Conservation (phyloP, 2,113 vertebrate genomes). For the Crypturellus undulatus region DNA sequence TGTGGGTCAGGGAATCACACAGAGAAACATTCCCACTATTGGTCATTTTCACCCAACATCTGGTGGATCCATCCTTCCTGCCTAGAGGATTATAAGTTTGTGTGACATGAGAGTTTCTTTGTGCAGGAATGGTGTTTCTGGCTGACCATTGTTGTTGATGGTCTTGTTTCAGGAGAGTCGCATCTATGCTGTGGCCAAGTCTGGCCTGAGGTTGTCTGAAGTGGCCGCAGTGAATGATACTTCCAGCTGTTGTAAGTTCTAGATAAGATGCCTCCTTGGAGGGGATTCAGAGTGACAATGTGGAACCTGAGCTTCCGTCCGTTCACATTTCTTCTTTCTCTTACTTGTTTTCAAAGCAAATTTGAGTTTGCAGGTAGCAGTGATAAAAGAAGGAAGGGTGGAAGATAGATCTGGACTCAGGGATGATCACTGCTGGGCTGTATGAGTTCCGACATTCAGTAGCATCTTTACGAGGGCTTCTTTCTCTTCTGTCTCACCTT, state of each 20-base stretch:
- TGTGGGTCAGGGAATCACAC: not conserved
- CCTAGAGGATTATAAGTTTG: not conserved
- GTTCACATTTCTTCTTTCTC: not conserved
- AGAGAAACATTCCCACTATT: not conserved
- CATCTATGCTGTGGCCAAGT: conserved; percentile 90
- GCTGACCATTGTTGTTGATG: not conserved
- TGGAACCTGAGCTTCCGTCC: not conserved
- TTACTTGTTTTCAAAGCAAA: conserved; percentile 26
- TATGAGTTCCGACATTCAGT: not conserved
- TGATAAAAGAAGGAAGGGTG: not conserved
- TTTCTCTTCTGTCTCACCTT: not conserved
- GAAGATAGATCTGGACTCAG: not conserved
- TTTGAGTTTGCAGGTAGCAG: not conserved
- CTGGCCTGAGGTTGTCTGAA: conserved; percentile 90
- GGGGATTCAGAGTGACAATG: not conserved
- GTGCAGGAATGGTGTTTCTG: not conserved
- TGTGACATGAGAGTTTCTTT: not conserved
- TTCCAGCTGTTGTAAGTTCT: conserved; percentile 80
- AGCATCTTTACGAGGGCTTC: not conserved
- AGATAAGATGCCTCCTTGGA: not conserved
- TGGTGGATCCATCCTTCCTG: not conserved
- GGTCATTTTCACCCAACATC: not conserved
- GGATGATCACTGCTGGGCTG: not conserved
- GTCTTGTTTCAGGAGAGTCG: conserved; percentile 84
- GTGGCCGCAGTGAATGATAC: conserved; percentile 71